Evolutionary conservation across 1,140 invertebrate genomes (phyloP).

Genomic region (Armadillidium nasatum): DNA sequence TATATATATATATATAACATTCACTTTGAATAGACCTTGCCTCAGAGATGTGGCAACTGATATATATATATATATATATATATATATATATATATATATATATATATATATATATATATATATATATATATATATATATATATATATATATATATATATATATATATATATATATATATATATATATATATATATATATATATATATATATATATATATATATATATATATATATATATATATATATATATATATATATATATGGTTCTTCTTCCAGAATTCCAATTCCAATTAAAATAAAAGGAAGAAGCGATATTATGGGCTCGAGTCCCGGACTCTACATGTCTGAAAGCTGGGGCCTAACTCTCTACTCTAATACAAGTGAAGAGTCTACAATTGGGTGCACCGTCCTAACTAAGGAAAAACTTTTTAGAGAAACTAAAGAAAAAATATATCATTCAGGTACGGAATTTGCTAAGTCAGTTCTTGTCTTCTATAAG

Average conservation of each 20-base stretch:
- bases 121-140: too few relatives aligned
- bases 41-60: too few relatives aligned
- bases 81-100: too few relatives aligned
- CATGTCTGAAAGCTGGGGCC: background rate
- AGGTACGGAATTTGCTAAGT: background rate
- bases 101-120: too few relatives aligned
- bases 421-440: background rate
- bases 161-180: background rate
- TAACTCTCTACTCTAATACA: background rate
- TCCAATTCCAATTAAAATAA: background rate
- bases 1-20: too few relatives aligned
- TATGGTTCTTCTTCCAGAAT: background rate
- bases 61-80: too few relatives aligned
- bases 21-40: too few relatives aligned
- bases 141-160: too few relatives aligned
- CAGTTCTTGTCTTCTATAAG: too few relatives aligned
- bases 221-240: background rate
- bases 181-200: slow-evolving; percentile 14
- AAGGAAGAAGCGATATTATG: background rate
- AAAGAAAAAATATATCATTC: slow-evolving; percentile 3
- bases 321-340: background rate
- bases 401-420: background rate
- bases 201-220: slow-evolving; percentile 8
- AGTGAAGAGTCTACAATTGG: background rate
- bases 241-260: slow-evolving; percentile 6